A percentile compares a stretch with the other conserved stretches of the same genome.
phyloP scores from a whole-genome alignment of 2,797 vertebrate genomes.

The Pangasius macronema region DNA sequence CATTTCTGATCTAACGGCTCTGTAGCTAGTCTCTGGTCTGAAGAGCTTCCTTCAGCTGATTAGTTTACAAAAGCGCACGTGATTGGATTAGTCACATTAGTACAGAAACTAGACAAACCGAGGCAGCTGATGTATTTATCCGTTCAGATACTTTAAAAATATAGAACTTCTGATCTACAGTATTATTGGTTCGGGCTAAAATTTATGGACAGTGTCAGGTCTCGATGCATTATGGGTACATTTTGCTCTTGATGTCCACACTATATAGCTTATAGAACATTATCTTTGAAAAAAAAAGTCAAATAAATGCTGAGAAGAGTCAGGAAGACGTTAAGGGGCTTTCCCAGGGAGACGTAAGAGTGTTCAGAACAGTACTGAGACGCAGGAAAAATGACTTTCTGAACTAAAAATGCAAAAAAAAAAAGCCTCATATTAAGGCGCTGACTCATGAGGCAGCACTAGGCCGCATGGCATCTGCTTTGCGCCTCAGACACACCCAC shows the following conservation, averaged over 20 bases:
- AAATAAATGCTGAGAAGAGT: not conserved
- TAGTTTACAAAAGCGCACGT: not conserved
- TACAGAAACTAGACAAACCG: not conserved
- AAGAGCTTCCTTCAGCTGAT: not conserved
- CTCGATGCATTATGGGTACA: not conserved
- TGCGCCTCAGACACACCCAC: slow-evolving; percentile 35
- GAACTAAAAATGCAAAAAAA: not conserved
- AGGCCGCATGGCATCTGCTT: slow-evolving; percentile 15
- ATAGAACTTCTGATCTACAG: not conserved
- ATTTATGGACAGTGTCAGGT: not conserved
- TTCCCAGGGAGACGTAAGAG: not conserved
- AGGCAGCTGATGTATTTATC: not conserved
- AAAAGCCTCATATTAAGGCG: not conserved
- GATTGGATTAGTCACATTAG: not conserved
- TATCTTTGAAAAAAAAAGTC: too few species aligned
- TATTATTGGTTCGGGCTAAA: not conserved
- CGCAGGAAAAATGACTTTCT: not conserved
- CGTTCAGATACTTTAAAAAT: too few species aligned
- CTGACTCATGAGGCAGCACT: slow-evolving; percentile 24
- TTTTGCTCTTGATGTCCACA: not conserved
- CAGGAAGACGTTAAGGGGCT: not conserved
- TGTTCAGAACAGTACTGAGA: not conserved
- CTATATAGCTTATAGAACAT: not conserved
- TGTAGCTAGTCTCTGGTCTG: not conserved
- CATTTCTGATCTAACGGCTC: not conserved